These are phyloP conservation scores for Xiphias gladius DNA, from an alignment of 2,113 vertebrate species.

Conservation along the genomic window DNA sequence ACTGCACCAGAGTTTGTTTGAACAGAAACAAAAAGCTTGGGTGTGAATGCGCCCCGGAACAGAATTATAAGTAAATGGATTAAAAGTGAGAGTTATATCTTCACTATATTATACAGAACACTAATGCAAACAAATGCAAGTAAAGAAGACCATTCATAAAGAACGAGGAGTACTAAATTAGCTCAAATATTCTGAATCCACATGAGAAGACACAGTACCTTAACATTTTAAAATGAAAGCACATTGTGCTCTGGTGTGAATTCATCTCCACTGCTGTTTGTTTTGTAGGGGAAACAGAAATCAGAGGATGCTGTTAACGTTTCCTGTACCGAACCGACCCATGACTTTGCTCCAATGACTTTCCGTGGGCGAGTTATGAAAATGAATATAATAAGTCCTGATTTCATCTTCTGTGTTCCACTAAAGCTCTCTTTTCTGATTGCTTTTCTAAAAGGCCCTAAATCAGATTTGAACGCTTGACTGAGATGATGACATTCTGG, in stretches of 20 bases:
- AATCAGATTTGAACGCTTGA: slow-evolving; percentile 66
- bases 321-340: not conserved
- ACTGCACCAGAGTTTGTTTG: too few relatives aligned
- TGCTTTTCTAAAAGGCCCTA: slow-evolving; percentile 58
- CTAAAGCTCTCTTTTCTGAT: slow-evolving; percentile 54
- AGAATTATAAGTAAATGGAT: not conserved
- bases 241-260: not conserved
- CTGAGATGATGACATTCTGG: slow-evolving; percentile 60
- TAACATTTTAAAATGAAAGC: slow-evolving; percentile 5
- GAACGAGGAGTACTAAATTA: not conserved
- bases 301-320: slow-evolving; percentile 2
- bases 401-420: slow-evolving; percentile 58
- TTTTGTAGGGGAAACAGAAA: slow-evolving; percentile 6
- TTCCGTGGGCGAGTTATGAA: slow-evolving; percentile 36
- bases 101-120: not conserved
- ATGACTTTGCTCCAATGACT: slow-evolving; percentile 55
- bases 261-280: slow-evolving; percentile 14
- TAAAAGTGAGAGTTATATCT: not conserved
- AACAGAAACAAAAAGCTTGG: not conserved
- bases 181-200: not conserved
- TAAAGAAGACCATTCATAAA: not conserved
- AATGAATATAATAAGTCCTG: slow-evolving; percentile 55
- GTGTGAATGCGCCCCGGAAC: not conserved
- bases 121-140: not conserved
- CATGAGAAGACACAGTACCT: not conserved